Evolutionary conservation across 2,113 vertebrate species (phyloP), one percentile per base, ranked within the genome.

Genomic region (Amblyornis subalaris): DNA sequence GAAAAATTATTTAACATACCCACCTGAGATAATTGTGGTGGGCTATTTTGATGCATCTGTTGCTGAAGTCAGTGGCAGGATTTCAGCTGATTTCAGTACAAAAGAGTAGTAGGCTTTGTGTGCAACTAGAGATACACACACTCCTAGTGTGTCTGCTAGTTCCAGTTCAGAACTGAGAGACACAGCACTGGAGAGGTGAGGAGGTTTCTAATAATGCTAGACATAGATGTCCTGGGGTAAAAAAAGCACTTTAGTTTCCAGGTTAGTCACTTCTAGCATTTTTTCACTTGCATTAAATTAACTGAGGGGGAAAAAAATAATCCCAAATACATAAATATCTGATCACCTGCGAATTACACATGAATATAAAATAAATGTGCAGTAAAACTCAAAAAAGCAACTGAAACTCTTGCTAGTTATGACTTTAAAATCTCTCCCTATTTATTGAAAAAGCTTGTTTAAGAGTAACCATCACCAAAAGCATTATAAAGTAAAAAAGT

Each of bases 261-360:
- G 47, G 29, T 53, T 85, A 62, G 45, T 91, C 19, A 62, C 38
- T 85, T 79, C 13, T n/a, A 48, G 11, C 21, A 31, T 72, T 65
- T 80, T 83, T 92, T 82, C 50, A 47, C 31, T 79, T 72, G 13
- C 23, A 65, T 69, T 78, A 73, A 81, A 62, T 84, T 57, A 80
- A 65, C 20, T 0, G 2, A 33, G 22, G 2, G 10, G 4, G 2
- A 8, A 17, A 22, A 47, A 67, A 80, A n/a, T 25, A 45, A 78
- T 75, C 25, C 7, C n/a, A 90, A 28, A 31, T 44, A 45, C 45
- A 47, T 3, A 60, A 86, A 58, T 17, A 26, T 69, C 16, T 74
- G 5, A 77, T 67, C 45, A 65, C 8, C 38, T 85, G 67, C 25
- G 75, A 77, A 66, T 69, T 57, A 26, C n/a, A 42, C 14, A 8